A percentile compares a stretch with the other conserved stretches of the same genome.
These are phyloP conservation scores for Drosophila parabipectinata DNA, from an alignment of 1,140 invertebrate species.

Conservation along the genomic window DNA sequence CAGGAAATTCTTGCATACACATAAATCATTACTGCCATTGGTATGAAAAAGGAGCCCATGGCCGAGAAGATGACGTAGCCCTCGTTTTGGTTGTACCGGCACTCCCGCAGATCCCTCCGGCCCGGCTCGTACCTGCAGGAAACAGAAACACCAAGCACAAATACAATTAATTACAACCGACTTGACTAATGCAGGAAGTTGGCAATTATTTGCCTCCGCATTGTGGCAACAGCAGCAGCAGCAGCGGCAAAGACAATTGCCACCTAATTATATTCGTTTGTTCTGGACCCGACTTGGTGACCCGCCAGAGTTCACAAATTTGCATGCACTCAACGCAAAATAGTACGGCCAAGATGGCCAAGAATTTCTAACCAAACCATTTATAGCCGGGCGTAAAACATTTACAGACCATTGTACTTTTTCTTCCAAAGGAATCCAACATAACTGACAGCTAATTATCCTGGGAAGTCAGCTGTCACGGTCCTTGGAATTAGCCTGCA, in stretches of 20 bases:
- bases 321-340: background rate
- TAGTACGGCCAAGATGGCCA: background rate
- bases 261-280: slow-evolving; percentile 45
- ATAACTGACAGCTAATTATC: slow-evolving; percentile 5
- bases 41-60: slow-evolving; percentile 96
- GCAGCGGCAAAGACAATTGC: slow-evolving; percentile 10
- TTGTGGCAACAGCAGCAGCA: background rate
- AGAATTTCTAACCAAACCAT: background rate
- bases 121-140: slow-evolving; percentile 88
- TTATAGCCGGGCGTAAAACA: background rate
- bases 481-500: background rate
- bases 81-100: slow-evolving; percentile 91
- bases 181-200: slow-evolving; percentile 40
- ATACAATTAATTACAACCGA: slow-evolving; percentile 36
- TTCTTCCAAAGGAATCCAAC: background rate
- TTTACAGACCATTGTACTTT: background rate
- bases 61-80: slow-evolving; percentile 94
- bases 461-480: background rate
- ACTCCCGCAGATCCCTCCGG: slow-evolving; percentile 86
- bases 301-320: background rate
- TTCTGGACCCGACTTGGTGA: background rate
- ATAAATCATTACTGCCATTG: slow-evolving; percentile 95
- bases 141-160: slow-evolving; percentile 18
- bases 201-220: slow-evolving; percentile 25
- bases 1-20: slow-evolving; percentile 95